Evolutionary conservation across 1,140 invertebrate genomes (phyloP).

Genomic region (Bombus huntii): DNA sequence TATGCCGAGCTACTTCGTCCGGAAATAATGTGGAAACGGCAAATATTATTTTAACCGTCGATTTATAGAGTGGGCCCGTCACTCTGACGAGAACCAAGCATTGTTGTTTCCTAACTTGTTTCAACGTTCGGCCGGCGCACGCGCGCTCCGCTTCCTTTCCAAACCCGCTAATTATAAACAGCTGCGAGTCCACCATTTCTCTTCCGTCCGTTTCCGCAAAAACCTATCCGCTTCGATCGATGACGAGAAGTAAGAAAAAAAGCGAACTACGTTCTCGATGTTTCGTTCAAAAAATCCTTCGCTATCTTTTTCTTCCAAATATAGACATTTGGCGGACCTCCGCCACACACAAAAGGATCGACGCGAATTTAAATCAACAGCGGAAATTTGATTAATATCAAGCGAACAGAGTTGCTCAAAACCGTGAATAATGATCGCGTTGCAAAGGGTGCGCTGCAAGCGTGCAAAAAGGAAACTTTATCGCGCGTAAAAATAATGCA

Average conservation of each 20-base stretch:
- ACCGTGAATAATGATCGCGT: background rate
- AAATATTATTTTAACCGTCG: slow-evolving; percentile 69
- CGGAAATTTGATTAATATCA: no score
- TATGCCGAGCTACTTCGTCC: slow-evolving; percentile 19
- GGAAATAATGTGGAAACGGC: slow-evolving; percentile 64
- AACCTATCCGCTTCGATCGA: background rate
- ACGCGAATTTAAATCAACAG: no score
- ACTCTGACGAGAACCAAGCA: slow-evolving; percentile 76
- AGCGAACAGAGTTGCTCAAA: no score
- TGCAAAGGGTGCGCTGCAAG: no score
- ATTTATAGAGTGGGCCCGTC: slow-evolving; percentile 70
- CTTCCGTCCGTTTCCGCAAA: background rate
- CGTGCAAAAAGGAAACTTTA: slow-evolving; percentile 3
- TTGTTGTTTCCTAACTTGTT: slow-evolving; percentile 55
- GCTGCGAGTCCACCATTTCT: no score
- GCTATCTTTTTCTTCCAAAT: no score
- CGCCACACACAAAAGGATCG: no score
- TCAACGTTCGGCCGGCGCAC: background rate
- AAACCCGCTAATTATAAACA: slow-evolving; percentile 48
- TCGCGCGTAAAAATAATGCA: slow-evolving; percentile 16
- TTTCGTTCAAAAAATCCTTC: no score
- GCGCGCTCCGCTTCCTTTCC: background rate
- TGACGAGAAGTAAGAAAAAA: background rate
- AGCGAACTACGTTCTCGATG: no score
- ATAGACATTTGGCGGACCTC: no score